phyloP scores from a whole-genome alignment of 2,113 vertebrate species.

The Delphinapterus leucas region DNA sequence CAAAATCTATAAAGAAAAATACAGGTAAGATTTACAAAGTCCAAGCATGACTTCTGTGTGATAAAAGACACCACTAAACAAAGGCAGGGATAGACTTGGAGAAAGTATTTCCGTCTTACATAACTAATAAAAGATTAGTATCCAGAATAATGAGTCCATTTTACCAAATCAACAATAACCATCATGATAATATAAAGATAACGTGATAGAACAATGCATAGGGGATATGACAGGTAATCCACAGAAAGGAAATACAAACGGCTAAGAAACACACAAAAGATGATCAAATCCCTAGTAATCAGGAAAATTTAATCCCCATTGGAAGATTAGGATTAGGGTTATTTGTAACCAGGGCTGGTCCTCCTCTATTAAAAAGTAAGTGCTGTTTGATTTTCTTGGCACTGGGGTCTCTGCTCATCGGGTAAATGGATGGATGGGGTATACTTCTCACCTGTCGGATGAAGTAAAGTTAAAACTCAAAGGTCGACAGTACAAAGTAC shows the following conservation, averaged over 20 bases:
- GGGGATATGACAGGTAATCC: background rate
- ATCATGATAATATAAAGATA: background rate
- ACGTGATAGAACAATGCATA: background rate
- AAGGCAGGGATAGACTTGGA: background rate
- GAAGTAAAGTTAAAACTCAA: background rate
- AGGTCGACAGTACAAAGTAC: background rate
- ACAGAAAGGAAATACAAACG: background rate
- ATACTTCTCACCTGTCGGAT: background rate
- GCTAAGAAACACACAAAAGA: background rate
- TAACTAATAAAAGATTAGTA: background rate
- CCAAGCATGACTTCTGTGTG: background rate
- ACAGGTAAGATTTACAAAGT: background rate
- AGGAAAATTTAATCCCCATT: background rate
- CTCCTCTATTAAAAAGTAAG: background rate
- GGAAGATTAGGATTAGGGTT: background rate
- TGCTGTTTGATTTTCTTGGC: background rate
- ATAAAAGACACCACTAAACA: background rate
- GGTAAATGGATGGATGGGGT: too few relatives aligned
- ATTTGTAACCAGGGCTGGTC: background rate
- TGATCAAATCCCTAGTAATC: background rate
- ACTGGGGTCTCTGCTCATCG: too few relatives aligned
- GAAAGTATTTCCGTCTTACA: background rate
- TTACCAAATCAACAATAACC: background rate
- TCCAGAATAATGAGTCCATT: background rate
- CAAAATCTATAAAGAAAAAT: background rate